Conservation (phyloP, 1,140 invertebrate genomes). For the Lordiphosa stackelbergi region DNA sequence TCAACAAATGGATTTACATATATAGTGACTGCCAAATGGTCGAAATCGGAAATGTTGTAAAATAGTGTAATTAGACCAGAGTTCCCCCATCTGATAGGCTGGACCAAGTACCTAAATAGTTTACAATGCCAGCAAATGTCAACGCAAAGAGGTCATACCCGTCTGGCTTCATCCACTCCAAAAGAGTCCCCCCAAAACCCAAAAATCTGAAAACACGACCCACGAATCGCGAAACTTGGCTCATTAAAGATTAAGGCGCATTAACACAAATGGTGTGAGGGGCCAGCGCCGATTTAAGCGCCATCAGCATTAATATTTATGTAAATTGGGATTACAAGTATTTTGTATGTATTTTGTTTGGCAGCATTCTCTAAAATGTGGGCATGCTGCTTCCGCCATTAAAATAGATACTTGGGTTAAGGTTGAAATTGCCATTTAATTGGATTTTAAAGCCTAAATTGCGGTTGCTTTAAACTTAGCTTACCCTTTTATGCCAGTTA, state of each 20-base stretch:
- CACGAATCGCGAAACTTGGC: constrained; percentile 64
- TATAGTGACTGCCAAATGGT: too few species aligned
- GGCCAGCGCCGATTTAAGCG: constrained; percentile 39
- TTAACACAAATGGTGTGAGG: constrained; percentile 62
- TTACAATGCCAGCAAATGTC: constrained; percentile 32
- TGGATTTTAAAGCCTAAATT: constrained; percentile 39
- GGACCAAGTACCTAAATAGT: constrained; percentile 36
- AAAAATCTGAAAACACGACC: constrained; percentile 23
- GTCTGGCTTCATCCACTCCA: constrained; percentile 41
- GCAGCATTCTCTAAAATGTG: constrained; percentile 28
- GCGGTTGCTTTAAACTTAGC: constrained; percentile 18
- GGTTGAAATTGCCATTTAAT: constrained; percentile 60
- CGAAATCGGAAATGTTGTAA: too few species aligned
- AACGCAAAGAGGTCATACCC: constrained; percentile 22
- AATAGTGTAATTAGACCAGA: too few species aligned
- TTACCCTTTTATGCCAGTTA: constrained; percentile 9
- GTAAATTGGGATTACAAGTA: constrained; percentile 72
- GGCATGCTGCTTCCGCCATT: constrained; percentile 3
- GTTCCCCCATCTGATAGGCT: constrained; percentile 19
- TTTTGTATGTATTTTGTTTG: constrained; percentile 49
- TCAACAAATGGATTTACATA: too few species aligned
- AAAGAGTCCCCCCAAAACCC: constrained; percentile 4
- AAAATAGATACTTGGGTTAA: constrained; percentile 3
- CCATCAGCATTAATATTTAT: constrained; percentile 75
- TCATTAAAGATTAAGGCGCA: constrained; percentile 74